Evolutionary conservation across 2,888 invertebrate species (phyloP).

Genomic region (Drosophila nr. perissopoda): DNA sequence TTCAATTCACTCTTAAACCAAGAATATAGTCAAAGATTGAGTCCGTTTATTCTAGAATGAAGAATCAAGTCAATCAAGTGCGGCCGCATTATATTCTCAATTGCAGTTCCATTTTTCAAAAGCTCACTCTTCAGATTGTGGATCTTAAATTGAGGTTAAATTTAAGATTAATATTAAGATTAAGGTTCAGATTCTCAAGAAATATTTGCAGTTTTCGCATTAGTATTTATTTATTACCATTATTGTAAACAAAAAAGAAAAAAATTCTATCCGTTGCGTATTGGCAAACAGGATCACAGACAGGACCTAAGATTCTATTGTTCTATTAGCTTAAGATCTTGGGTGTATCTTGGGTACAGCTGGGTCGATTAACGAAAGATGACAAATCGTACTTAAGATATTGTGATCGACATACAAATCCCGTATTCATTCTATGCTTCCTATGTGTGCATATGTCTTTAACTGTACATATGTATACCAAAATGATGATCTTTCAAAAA

Average conservation of each 20-base stretch:
- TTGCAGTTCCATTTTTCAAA: not conserved
- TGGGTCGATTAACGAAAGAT: not conserved
- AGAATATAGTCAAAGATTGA: not conserved
- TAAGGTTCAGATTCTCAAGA: not conserved
- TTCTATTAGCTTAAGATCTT: not conserved
- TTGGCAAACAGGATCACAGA: not conserved
- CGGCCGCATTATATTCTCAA: not conserved
- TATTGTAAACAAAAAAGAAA: not conserved
- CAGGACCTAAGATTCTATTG: not conserved
- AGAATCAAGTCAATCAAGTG: not conserved
- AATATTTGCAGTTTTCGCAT: not conserved
- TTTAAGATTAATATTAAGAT: not conserved
- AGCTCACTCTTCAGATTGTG: not conserved
- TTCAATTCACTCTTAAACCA: not conserved
- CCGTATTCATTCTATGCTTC: not conserved
- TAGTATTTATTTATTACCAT: not conserved
- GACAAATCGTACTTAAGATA: not conserved
- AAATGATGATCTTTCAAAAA: conserved; percentile 4
- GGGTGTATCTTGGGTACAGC: not conserved
- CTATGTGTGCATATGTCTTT: not conserved
- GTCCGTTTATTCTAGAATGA: not conserved
- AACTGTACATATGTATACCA: not conserved
- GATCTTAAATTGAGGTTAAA: not conserved
- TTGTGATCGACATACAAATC: not conserved
- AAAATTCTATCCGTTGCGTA: not conserved